Evolutionary conservation across 2,113 vertebrate genomes (phyloP), one percentile per base, ranked within the genome.

Genomic region (Chaetodon auriga): DNA sequence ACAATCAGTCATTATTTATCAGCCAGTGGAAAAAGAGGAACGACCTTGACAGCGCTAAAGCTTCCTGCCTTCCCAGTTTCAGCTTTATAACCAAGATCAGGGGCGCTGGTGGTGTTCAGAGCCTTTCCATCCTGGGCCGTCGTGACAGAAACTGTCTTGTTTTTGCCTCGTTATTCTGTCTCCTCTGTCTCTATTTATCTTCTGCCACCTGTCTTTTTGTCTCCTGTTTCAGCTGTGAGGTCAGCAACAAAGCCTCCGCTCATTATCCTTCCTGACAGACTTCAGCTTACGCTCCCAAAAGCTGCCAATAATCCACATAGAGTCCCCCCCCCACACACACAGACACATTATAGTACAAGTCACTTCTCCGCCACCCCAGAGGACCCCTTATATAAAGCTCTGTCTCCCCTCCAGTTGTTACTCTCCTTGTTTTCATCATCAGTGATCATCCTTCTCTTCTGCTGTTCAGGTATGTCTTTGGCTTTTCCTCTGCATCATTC

Each of bases 161-260:
- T 73, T 78, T 55, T 30, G 13, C n/a, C 43, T 53, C 2, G 45
- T 81, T 68, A 21, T 45, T 70, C 62, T 53, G 10, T 55, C 30
- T 81, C 38, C 15, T 64, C 53, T 73, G 45, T 54, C 76, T 74
- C 64, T 68, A 9, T 85, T 53, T 57, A 18, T 82, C 36, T 45
- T 19, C 72, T 16, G 38, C 68, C 92, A 90, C 74, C 89, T 94
- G 93, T 92, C 87, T 61, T 35, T 65, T 18, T 81, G 79, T 82
- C 66, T 88, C 82, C 76, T 62, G 49, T 88, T 90, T 86, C 72
- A 85, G 85, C 76, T 14, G 74, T 91, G 90, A 85, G 78, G 80
- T 92, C 89, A 89, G 45, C 75, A 66, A 18, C 66, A 70, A 90
- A 81, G 80, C 76, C 83, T 80, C 61, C 18, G 6, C 60, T 91